Percentiles rank a stretch among this genome's conserved stretches.
These are phyloP conservation scores for Brachionus plicatilis DNA, from an alignment of 1,140 invertebrate genomes.

Conservation along the genomic window DNA sequence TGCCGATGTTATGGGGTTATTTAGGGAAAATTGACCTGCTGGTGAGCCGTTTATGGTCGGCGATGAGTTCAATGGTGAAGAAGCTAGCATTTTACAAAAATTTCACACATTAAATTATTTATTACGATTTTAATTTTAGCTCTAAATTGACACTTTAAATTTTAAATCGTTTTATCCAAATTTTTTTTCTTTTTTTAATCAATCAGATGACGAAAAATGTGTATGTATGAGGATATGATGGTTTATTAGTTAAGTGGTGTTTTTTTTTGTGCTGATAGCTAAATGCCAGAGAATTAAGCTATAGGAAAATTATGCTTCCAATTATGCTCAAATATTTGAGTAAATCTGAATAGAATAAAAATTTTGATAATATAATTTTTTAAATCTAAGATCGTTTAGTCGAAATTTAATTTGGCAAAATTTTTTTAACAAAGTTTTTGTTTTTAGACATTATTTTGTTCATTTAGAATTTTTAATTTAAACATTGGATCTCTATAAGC, in stretches of 20 bases:
- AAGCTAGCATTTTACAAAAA: constrained; percentile 26
- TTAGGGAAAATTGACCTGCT: neutral
- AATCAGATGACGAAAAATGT: neutral
- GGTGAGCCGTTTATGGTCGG: neutral
- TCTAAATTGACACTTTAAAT: constrained; percentile 1
- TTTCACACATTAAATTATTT: neutral
- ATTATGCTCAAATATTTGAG: constrained; percentile 27
- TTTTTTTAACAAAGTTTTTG: neutral
- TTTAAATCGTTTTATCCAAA: neutral
- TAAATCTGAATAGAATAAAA: neutral
- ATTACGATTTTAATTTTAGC: constrained; percentile 10
- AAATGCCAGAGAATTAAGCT: neutral
- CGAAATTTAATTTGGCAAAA: neutral
- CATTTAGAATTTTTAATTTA: neutral
- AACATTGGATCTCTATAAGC: neutral
- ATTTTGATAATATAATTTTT: neutral
- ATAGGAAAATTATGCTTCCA: neutral
- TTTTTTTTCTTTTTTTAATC: neutral
- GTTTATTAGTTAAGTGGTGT: neutral
- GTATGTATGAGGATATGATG: neutral
- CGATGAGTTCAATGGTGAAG: constrained; percentile 25
- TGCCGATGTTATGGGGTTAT: neutral
- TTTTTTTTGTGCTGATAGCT: neutral
- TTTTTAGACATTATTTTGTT: neutral
- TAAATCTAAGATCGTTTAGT: neutral